Conservation (phyloP, 1,140 invertebrate genomes). For the Drosophila santomea region DNA sequence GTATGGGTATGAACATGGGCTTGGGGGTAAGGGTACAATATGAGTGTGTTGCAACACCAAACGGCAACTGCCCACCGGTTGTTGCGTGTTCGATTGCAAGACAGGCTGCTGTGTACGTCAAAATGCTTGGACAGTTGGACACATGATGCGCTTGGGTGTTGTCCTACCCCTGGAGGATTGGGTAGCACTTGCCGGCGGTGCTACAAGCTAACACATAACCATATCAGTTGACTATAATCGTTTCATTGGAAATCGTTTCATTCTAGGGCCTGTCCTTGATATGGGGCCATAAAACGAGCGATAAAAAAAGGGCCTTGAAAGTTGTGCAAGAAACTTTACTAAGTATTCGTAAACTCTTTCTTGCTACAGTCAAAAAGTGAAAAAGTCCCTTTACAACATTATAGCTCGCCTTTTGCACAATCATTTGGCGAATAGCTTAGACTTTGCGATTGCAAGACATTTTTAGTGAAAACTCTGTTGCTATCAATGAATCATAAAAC, state of each 20-base stretch:
- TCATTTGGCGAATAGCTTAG: too few relatives aligned
- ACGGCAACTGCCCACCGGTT: slow-evolving; percentile 8
- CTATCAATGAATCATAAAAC: too few relatives aligned
- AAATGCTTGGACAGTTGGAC: slow-evolving; percentile 56
- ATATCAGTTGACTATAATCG: background rate
- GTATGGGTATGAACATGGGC: too few relatives aligned
- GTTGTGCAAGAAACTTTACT: background rate
- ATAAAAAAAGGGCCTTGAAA: background rate
- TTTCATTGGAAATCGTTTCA: background rate
- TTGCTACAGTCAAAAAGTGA: too few relatives aligned
- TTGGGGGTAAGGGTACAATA: background rate
- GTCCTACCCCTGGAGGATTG: slow-evolving; percentile 17
- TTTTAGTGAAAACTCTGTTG: too few relatives aligned
- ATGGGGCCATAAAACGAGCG: background rate
- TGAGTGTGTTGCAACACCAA: slow-evolving; percentile 26
- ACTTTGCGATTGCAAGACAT: too few relatives aligned
- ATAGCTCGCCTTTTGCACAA: too few relatives aligned
- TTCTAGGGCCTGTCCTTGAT: background rate
- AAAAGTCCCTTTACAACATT: too few relatives aligned
- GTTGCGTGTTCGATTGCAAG: slow-evolving; percentile 15
- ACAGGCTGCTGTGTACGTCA: slow-evolving; percentile 34
- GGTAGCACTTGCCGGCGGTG: background rate
- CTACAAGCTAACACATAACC: background rate
- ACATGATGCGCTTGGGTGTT: slow-evolving; percentile 43
- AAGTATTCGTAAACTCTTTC: background rate